These are phyloP conservation scores for Rhynchomys soricoides DNA, from an alignment of 2,113 vertebrate species.

Conservation along the genomic window DNA sequence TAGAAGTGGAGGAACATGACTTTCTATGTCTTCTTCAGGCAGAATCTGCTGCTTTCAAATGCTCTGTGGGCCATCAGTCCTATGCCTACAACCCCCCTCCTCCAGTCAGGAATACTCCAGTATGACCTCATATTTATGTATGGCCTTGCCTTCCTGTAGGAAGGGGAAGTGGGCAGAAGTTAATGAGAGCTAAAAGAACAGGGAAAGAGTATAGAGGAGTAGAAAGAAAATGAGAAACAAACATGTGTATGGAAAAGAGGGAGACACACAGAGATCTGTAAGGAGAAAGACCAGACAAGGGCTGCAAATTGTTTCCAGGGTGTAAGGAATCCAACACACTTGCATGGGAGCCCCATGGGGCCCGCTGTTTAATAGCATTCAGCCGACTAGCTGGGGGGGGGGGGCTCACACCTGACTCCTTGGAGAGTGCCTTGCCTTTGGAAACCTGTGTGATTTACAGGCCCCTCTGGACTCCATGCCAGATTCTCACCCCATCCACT, in stretches of 20 bases:
- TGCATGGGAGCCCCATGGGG: slow-evolving; percentile 25
- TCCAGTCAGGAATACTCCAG: not conserved
- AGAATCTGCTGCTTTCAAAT: not conserved
- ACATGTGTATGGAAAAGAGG: not conserved
- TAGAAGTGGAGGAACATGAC: not conserved
- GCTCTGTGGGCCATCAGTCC: not conserved
- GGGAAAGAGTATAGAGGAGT: not conserved
- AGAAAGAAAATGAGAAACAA: not conserved
- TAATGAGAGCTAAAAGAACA: not conserved
- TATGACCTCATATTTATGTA: not conserved
- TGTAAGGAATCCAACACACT: slow-evolving; percentile 5
- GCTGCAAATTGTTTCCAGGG: slow-evolving; percentile 56
- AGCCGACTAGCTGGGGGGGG: slow-evolving; percentile 42
- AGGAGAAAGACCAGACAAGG: slow-evolving; percentile 2
- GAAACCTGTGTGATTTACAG: slow-evolving; percentile 54
- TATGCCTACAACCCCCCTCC: not conserved
- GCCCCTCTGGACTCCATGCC: slow-evolving; percentile 13
- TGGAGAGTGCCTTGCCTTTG: slow-evolving; percentile 21
- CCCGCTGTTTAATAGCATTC: slow-evolving; percentile 60
- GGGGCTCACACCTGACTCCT: slow-evolving; percentile 67
- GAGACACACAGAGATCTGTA: not conserved
- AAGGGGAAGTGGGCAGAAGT: not conserved
- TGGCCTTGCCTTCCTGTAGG: not conserved
- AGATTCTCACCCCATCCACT: slow-evolving; percentile 36
- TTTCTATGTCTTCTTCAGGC: not conserved